These are phyloP conservation scores for Psittacara wagleri DNA, from an alignment of 2,113 vertebrate genomes.

Conservation along the genomic window DNA sequence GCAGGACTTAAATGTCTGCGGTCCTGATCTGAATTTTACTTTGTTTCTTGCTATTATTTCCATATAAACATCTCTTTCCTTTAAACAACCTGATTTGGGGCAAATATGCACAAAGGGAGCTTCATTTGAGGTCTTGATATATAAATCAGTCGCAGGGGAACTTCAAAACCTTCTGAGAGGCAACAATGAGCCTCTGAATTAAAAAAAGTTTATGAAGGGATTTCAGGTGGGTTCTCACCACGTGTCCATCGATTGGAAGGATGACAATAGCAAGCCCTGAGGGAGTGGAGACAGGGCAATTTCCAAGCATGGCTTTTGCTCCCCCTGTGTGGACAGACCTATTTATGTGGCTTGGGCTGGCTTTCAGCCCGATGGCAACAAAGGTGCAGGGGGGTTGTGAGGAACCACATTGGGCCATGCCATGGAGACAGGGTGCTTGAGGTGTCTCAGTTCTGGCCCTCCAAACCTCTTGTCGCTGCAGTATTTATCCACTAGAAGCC, in stretches of 20 bases:
- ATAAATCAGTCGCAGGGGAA: background rate
- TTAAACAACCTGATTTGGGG: background rate
- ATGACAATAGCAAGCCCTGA: rapidly evolving
- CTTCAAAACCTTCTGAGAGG: slow-evolving; percentile 20
- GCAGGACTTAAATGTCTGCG: background rate
- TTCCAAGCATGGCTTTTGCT: rapidly evolving
- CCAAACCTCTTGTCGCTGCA: background rate
- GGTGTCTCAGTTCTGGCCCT: rapidly evolving
- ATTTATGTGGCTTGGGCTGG: background rate
- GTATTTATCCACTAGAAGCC: background rate
- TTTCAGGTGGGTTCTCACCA: rapidly evolving
- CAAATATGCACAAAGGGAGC: background rate
- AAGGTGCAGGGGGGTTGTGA: background rate
- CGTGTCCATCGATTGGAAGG: background rate
- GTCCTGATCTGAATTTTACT: background rate
- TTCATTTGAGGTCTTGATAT: background rate
- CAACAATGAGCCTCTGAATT: background rate
- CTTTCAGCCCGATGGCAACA: background rate
- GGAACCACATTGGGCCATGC: rapidly evolving
- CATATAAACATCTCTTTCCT: background rate
- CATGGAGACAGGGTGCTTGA: rapidly evolving
- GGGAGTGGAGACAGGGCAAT: background rate
- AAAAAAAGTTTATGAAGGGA: background rate
- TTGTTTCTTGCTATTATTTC: background rate
- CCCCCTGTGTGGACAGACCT: background rate